A percentile compares a stretch with the other conserved stretches of the same genome.
Conservation (phyloP, 2,113 vertebrate genomes). For the Trinectes maculatus region DNA sequence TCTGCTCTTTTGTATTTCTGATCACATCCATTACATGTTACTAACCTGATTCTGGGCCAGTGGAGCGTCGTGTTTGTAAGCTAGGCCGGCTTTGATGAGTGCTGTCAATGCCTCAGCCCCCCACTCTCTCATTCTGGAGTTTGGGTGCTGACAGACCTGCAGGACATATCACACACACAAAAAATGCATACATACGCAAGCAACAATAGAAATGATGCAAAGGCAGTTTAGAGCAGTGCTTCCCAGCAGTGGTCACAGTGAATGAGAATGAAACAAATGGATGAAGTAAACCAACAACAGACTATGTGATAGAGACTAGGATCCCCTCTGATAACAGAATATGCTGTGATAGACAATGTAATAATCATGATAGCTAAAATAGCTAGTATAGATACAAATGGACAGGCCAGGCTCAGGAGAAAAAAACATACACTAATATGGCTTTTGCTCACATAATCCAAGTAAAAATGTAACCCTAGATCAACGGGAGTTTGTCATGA, state of each 20-base stretch:
- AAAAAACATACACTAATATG: neutral
- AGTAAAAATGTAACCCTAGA: too few relatives aligned
- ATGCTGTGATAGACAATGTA: constrained; percentile 30
- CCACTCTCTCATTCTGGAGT: constrained; percentile 98
- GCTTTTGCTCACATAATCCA: neutral
- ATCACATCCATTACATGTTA: neutral
- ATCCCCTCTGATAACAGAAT: constrained; percentile 33
- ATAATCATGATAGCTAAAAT: too few relatives aligned
- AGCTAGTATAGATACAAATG: constrained; percentile 33
- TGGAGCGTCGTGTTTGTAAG: constrained; percentile 92
- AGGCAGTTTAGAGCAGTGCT: constrained; percentile 11
- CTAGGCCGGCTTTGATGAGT: constrained; percentile 95
- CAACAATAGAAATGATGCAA: constrained; percentile 29
- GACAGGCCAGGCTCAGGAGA: constrained; percentile 34
- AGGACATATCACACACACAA: constrained; percentile 51
- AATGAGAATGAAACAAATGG: constrained; percentile 27
- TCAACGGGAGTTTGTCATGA: too few relatives aligned
- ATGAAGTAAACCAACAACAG: constrained; percentile 44
- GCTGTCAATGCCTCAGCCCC: constrained; percentile 96
- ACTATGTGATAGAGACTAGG: constrained; percentile 30
- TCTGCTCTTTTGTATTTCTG: neutral
- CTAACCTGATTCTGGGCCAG: constrained; percentile 94
- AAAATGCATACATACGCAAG: constrained; percentile 49
- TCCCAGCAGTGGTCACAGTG: constrained; percentile 41
- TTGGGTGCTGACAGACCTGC: constrained; percentile 98